Percentiles rank a stretch among this genome's conserved stretches.
Conservation (phyloP, 1,140 invertebrate species). For the Drosophila dunni region DNA sequence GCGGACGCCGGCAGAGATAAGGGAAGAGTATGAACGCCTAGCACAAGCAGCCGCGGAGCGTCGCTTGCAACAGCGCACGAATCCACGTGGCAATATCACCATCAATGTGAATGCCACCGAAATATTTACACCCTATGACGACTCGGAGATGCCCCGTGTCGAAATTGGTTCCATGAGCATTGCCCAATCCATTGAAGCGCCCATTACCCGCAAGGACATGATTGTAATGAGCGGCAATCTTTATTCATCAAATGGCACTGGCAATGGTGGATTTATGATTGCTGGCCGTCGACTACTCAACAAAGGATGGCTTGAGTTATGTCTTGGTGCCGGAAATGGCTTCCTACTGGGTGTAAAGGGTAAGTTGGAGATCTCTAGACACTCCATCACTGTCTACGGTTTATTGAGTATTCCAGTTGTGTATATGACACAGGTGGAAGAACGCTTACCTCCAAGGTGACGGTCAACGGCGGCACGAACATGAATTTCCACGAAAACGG, state of each 20-base stretch:
- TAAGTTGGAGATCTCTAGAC: slow-evolving; percentile 19
- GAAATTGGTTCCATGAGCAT: slow-evolving; percentile 97
- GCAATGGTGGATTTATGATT: slow-evolving; percentile 89
- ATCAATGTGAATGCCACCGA: slow-evolving; percentile 97
- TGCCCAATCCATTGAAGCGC: slow-evolving; percentile 96
- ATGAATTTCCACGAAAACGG: slow-evolving; percentile 90
- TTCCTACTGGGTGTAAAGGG: slow-evolving; percentile 90
- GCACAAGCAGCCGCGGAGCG: slow-evolving; percentile 90
- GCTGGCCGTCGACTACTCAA: slow-evolving; percentile 91
- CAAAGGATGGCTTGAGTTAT: slow-evolving; percentile 93
- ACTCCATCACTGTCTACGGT: neutral
- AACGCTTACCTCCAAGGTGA: slow-evolving; percentile 62
- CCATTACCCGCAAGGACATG: slow-evolving; percentile 93
- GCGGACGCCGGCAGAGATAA: slow-evolving; percentile 96
- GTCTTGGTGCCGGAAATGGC: slow-evolving; percentile 92
- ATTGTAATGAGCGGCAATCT: slow-evolving; percentile 92
- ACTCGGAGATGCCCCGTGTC: slow-evolving; percentile 90
- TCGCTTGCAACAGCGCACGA: slow-evolving; percentile 93
- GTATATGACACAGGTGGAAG: slow-evolving; percentile 61
- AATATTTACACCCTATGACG: slow-evolving; percentile 93
- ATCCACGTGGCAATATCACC: slow-evolving; percentile 94
- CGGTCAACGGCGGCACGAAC: slow-evolving; percentile 88
- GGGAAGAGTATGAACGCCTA: slow-evolving; percentile 96
- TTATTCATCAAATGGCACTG: slow-evolving; percentile 94
- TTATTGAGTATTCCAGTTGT: slow-evolving; percentile 24